Evolutionary conservation across 2,797 vertebrate species (phyloP).

Genomic region (Labroides dimidiatus): DNA sequence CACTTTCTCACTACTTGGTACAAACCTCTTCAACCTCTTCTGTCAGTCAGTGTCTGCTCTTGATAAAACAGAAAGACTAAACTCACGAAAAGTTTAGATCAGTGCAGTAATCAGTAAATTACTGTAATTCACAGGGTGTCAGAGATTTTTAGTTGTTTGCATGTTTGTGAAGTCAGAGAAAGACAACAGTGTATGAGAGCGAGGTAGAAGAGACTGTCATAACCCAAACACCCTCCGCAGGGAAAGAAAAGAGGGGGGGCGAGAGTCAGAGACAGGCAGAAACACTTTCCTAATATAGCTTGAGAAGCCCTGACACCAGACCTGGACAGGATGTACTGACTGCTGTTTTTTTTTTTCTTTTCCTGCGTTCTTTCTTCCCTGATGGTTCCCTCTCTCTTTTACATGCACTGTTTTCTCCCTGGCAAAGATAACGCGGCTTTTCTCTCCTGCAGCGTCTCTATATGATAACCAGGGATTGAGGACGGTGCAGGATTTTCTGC

Average conservation of each 20-base stretch:
- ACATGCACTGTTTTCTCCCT: not conserved
- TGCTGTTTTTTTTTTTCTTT: conserved; percentile 2
- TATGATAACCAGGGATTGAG: conserved; percentile 73
- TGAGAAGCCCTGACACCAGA: conserved; percentile 28
- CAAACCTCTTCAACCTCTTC: too few species aligned
- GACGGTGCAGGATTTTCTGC: conserved; percentile 80
- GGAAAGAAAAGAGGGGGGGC: conserved; percentile 7
- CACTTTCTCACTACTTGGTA: too few species aligned
- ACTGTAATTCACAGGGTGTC: too few species aligned
- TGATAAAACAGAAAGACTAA: too few species aligned
- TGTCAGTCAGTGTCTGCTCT: too few species aligned
- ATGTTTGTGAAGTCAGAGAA: too few species aligned
- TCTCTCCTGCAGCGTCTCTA: conserved; percentile 76
- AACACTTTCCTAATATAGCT: conserved; percentile 76
- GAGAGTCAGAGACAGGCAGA: conserved; percentile 24
- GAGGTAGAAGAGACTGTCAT: conserved; percentile 47
- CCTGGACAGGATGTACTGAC: conserved; percentile 44
- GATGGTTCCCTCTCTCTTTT: not conserved
- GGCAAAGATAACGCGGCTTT: conserved; percentile 19
- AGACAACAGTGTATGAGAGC: conserved; percentile 8
- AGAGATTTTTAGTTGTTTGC: not conserved
- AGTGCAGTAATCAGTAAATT: too few species aligned
- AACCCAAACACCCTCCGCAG: conserved; percentile 56
- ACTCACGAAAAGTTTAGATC: too few species aligned
- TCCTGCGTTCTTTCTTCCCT: conserved; percentile 14